Percentiles rank a stretch among this genome's conserved stretches.
Conservation (phyloP, 2,888 invertebrate genomes). For the Dasypolia templi region DNA sequence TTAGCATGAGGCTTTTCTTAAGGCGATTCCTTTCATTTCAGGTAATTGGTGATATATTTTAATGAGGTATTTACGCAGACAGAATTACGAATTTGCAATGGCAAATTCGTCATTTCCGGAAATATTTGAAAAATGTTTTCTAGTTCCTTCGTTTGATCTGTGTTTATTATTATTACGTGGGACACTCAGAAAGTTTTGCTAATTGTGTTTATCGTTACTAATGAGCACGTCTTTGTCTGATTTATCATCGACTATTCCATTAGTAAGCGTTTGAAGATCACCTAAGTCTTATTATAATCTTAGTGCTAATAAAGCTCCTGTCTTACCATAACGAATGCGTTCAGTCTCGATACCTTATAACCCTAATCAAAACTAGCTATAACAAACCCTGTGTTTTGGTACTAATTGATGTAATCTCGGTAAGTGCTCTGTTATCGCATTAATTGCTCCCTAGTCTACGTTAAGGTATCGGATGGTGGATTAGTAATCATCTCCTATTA, state of each 20-base stretch:
- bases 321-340: slow-evolving; percentile 17
- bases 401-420: slow-evolving; percentile 45
- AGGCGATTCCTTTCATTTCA: slow-evolving; percentile 18
- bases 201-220: too few relatives aligned
- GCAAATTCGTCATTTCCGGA: background rate
- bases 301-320: background rate
- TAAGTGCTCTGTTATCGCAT: slow-evolving; percentile 41
- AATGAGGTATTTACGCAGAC: slow-evolving; percentile 31
- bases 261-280: background rate
- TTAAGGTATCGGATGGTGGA: slow-evolving; percentile 38
- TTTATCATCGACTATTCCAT: too few relatives aligned
- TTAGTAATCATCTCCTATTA: slow-evolving; percentile 44
- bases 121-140: background rate
- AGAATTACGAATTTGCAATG: slow-evolving; percentile 1
- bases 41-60: slow-evolving; percentile 48
- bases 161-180: too few relatives aligned
- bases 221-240: too few relatives aligned
- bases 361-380: slow-evolving; percentile 27
- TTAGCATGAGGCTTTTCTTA: slow-evolving; percentile 25
- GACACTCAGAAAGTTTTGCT: too few relatives aligned
- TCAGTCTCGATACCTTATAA: background rate
- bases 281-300: background rate
- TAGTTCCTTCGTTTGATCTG: background rate
- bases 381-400: slow-evolving; percentile 34
- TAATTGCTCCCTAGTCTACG: slow-evolving; percentile 40